A percentile compares a stretch with the other conserved stretches of the same genome.
These are phyloP conservation scores for Drosophila bipectinata DNA, from an alignment of 1,140 invertebrate genomes.

Conservation along the genomic window DNA sequence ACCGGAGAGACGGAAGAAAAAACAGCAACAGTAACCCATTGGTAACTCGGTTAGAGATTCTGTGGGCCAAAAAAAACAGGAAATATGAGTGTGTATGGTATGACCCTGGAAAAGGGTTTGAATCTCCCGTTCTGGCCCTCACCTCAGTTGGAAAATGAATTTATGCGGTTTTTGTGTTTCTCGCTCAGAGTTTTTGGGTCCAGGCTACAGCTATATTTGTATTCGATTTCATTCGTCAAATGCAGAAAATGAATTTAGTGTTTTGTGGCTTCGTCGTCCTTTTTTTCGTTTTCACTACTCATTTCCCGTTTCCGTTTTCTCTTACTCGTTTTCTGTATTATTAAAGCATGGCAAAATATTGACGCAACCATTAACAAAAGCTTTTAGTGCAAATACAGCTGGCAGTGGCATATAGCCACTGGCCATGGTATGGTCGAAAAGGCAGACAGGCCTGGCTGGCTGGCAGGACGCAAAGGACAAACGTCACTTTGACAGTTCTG, in stretches of 20 bases:
- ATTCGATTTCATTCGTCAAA: conserved; percentile 72
- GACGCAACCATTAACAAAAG: conserved; percentile 76
- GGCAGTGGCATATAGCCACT: conserved; percentile 47
- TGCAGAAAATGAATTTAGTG: conserved; percentile 60
- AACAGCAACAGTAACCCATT: conserved; percentile 5
- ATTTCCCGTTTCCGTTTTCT: conserved; percentile 38
- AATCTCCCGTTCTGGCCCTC: background rate
- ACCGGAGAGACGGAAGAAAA: conserved; percentile 31
- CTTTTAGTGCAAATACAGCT: conserved; percentile 69
- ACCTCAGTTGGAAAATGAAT: conserved; percentile 58
- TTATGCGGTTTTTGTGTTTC: conserved; percentile 62
- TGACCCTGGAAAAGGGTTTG: conserved; percentile 63
- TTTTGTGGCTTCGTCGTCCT: conserved; percentile 27
- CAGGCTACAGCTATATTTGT: conserved; percentile 35
- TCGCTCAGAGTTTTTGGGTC: background rate
- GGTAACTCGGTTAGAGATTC: conserved; percentile 16
- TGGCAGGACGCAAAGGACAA: conserved; percentile 10
- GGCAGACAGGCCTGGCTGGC: background rate
- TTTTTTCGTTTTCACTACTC: conserved; percentile 25
- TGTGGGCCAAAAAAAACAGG: conserved; percentile 14
- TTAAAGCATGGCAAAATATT: conserved; percentile 70
- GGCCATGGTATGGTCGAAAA: conserved; percentile 1
- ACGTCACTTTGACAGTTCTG: conserved; percentile 74
- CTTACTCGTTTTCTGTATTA: conserved; percentile 31
- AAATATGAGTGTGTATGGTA: conserved; percentile 6